These are phyloP conservation scores for Gymnosoma rotundatum DNA, from an alignment of 2,888 invertebrate species.

Conservation along the genomic window DNA sequence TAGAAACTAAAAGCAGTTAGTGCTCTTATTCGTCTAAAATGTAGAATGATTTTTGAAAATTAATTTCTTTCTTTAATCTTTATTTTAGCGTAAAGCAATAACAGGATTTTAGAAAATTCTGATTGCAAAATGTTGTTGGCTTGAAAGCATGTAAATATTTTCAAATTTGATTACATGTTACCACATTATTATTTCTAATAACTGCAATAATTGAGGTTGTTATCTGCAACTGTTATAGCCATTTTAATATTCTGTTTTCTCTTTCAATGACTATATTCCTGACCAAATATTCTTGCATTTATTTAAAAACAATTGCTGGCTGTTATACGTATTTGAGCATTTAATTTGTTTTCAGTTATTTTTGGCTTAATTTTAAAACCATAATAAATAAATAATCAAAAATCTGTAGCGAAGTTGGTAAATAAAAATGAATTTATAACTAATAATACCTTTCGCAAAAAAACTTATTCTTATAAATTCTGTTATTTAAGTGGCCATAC, in stretches of 20 bases:
- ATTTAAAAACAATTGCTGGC: slow-evolving; percentile 13
- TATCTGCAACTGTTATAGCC: slow-evolving; percentile 55
- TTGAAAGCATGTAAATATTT: neutral
- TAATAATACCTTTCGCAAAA: no score
- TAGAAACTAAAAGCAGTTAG: no score
- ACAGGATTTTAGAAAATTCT: no score
- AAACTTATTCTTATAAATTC: no score
- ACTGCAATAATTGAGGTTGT: slow-evolving; percentile 54
- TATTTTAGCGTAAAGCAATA: no score
- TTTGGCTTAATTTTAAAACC: slow-evolving; percentile 36
- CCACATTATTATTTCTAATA: slow-evolving; percentile 56
- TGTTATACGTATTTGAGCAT: slow-evolving; percentile 14
- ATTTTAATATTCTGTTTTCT: slow-evolving; percentile 17
- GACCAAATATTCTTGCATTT: slow-evolving; percentile 25
- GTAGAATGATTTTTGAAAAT: no score
- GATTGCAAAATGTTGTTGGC: neutral
- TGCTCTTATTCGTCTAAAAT: no score
- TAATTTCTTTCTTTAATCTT: no score
- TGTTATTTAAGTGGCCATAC: no score
- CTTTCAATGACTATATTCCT: neutral
- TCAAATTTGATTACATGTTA: neutral
- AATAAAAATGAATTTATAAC: no score
- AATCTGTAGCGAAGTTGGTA: no score
- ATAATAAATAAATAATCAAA: slow-evolving; percentile 5
- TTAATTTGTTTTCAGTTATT: slow-evolving; percentile 37